Conservation (phyloP, 2,888 invertebrate species). For the Andrena minutula region DNA sequence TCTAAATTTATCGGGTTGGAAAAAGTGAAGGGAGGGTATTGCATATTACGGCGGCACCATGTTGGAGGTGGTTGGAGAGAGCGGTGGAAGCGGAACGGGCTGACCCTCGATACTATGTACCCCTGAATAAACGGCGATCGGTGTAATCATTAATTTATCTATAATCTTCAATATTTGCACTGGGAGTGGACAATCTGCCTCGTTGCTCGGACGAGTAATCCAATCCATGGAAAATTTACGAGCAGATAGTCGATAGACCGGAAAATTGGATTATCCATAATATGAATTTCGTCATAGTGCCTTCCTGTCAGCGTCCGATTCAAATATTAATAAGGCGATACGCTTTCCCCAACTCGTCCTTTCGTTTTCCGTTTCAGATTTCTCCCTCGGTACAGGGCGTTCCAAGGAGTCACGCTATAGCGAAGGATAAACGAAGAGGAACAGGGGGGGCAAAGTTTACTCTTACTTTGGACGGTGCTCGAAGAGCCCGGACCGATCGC, state of each 20-base stretch:
- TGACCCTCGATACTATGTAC: not conserved
- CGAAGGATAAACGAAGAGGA: not conserved
- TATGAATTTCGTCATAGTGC: slow-evolving; percentile 21
- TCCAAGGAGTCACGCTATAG: slow-evolving; percentile 5
- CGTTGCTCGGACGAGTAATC: slow-evolving; percentile 30
- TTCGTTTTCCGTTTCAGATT: not conserved
- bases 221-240: slow-evolving; percentile 35
- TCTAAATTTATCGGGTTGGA: not conserved
- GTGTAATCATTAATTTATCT: slow-evolving; percentile 15
- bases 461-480: slow-evolving; percentile 12
- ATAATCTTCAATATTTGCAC: slow-evolving; percentile 39
- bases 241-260: slow-evolving; percentile 22
- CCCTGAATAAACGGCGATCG: not conserved
- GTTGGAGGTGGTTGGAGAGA: not conserved
- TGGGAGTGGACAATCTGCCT: slow-evolving; percentile 18
- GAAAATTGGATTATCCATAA: slow-evolving; percentile 37
- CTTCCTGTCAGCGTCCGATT: not conserved
- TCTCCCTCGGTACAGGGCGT: not conserved
- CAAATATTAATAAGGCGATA: slow-evolving; percentile 10
- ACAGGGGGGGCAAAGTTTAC: not conserved
- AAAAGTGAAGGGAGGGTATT: not conserved
- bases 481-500: not conserved
- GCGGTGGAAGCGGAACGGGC: not conserved
- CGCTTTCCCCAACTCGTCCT: not conserved
- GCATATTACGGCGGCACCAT: not conserved